These are phyloP conservation scores for Agrochola circellaris DNA, from an alignment of 2,888 invertebrate species.

Conservation along the genomic window DNA sequence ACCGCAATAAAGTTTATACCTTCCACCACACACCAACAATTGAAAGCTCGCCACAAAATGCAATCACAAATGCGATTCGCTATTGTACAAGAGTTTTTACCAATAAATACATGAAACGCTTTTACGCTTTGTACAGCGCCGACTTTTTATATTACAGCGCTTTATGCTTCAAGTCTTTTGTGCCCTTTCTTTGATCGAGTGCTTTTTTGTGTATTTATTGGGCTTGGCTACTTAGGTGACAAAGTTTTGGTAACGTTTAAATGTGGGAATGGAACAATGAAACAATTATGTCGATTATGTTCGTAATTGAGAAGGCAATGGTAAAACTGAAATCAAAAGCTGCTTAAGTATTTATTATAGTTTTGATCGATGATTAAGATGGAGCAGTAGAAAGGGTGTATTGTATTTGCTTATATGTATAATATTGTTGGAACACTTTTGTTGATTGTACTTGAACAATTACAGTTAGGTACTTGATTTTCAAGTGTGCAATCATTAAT, in stretches of 20 bases:
- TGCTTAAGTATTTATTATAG: conserved; percentile 1
- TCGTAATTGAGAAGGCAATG: conserved; percentile 40
- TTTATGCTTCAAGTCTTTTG: conserved; percentile 55
- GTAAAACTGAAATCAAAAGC: conserved; percentile 18
- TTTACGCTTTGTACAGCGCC: conserved; percentile 72
- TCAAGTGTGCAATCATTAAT: not conserved
- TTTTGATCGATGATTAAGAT: not conserved
- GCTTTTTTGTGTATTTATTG: conserved; percentile 47
- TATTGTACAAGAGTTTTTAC: conserved; percentile 75
- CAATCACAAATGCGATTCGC: conserved; percentile 78
- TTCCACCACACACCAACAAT: conserved; percentile 65
- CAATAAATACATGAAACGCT: conserved; percentile 75
- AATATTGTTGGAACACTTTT: not conserved
- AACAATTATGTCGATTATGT: conserved; percentile 25
- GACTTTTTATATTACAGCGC: conserved; percentile 66
- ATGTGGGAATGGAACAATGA: conserved; percentile 26
- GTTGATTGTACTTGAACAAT: not conserved
- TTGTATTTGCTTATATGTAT: too few relatives aligned
- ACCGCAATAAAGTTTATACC: conserved; percentile 26
- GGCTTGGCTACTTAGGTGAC: conserved; percentile 53
- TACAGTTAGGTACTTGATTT: not conserved
- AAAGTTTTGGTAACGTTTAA: conserved; percentile 37
- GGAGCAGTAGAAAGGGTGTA: too few relatives aligned
- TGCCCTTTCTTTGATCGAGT: conserved; percentile 55
- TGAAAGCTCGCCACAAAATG: conserved; percentile 77